Evolutionary conservation across 35 echinoderm and acorn worm species (phyloP).

Genomic region (Holothuria glaberrima): DNA sequence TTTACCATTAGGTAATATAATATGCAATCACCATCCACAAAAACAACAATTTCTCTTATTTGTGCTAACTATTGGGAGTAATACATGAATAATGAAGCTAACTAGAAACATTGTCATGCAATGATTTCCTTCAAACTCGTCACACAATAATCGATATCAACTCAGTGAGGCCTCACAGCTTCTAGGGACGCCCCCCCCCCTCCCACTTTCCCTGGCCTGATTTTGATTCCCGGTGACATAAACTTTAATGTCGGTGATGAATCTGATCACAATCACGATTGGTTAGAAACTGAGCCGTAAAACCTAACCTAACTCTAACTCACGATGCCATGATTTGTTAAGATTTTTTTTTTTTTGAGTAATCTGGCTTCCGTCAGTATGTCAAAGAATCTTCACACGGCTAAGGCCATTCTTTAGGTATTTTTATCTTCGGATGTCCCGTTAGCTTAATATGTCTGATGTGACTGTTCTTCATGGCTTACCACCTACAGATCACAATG

Average conservation of each 20-base stretch:
- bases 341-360: constrained; percentile 46
- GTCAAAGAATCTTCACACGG: constrained; percentile 12
- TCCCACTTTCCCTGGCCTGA: not conserved
- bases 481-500: constrained; percentile 36
- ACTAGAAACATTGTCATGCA: no score
- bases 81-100: no score
- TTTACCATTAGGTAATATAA: constrained; percentile 13
- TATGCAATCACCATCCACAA: no score
- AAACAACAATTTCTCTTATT: no score
- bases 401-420: not conserved
- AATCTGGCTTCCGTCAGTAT: constrained; percentile 33
- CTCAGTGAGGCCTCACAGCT: no score
- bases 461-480: not conserved
- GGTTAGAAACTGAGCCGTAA: no score
- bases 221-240: constrained; percentile 27
- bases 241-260: constrained; percentile 41
- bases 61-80: no score
- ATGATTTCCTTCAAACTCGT: no score
- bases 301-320: no score
- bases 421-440: not conserved
- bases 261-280: no score
- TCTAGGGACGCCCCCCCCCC: constrained; percentile 42
- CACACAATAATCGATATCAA: no score
- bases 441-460: not conserved
- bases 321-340: constrained; percentile 15